Conservation (phyloP, 2,888 invertebrate genomes). For the Drosophila lutescens region DNA sequence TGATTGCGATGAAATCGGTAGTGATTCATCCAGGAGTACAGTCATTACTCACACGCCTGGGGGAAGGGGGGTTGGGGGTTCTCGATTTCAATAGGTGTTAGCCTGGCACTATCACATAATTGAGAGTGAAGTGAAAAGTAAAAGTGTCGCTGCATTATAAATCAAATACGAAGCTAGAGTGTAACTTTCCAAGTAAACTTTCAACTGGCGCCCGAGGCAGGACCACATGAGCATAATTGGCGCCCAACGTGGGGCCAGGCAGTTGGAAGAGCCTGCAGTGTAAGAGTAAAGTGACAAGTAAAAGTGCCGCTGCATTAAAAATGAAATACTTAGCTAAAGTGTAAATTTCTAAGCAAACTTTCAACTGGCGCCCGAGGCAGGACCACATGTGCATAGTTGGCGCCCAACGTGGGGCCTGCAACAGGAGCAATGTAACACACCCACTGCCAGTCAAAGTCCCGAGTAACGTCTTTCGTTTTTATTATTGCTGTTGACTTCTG, state of each 20-base stretch:
- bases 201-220: neutral
- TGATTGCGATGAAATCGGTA: slow-evolving; percentile 34
- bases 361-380: neutral
- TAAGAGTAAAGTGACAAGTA: neutral
- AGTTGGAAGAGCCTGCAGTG: neutral
- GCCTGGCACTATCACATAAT: slow-evolving; percentile 3
- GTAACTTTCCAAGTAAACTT: neutral
- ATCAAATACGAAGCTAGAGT: neutral
- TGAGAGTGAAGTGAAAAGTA: neutral
- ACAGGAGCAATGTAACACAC: slow-evolving; percentile 12
- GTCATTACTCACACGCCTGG: slow-evolving; percentile 25
- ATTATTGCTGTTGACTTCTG: neutral
- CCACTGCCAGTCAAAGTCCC: neutral
- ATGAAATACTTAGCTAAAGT: neutral
- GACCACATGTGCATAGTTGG: neutral
- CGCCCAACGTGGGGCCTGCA: slow-evolving; percentile 1
- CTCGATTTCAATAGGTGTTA: neutral
- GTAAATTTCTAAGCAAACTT: neutral
- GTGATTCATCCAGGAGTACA: slow-evolving; percentile 39
- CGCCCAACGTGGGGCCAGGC: slow-evolving; percentile 6
- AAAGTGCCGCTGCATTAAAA: neutral
- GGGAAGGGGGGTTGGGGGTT: neutral
- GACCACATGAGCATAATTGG: neutral
- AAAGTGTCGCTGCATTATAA: neutral
- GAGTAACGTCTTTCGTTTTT: slow-evolving; percentile 2